Percentiles rank a stretch among this genome's conserved stretches.
These are phyloP conservation scores for Saccostrea echinata DNA, from an alignment of 1,140 invertebrate species.

Conservation along the genomic window DNA sequence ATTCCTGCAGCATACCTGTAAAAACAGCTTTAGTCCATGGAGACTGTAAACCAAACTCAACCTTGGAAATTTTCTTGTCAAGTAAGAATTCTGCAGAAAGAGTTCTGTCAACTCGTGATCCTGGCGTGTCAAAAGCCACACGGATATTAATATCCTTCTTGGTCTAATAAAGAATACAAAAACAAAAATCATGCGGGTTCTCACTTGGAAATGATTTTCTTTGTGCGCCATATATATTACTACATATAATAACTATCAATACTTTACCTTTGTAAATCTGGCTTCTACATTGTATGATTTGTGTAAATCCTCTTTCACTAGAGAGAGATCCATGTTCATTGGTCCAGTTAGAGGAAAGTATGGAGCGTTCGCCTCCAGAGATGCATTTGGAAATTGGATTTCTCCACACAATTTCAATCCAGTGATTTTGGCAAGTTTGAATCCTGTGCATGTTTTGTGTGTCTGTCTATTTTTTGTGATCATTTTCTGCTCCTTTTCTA, in stretches of 20 bases:
- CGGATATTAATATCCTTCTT: conserved; percentile 55
- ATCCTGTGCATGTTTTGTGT: conserved; percentile 82
- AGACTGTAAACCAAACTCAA: conserved; percentile 73
- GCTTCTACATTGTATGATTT: conserved; percentile 79
- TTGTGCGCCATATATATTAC: not conserved
- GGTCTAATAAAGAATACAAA: conserved; percentile 56
- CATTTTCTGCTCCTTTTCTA: conserved; percentile 70
- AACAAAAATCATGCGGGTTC: not conserved
- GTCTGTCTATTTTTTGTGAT: conserved; percentile 82
- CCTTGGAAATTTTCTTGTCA: conserved; percentile 67
- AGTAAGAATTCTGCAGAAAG: conserved; percentile 75
- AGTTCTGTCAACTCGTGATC: conserved; percentile 79
- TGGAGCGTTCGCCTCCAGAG: conserved; percentile 81
- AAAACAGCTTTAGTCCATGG: conserved; percentile 78
- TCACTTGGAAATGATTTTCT: not conserved
- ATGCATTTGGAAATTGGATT: conserved; percentile 87
- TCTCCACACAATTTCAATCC: conserved; percentile 91
- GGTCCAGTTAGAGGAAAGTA: conserved; percentile 92
- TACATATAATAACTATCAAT: not conserved
- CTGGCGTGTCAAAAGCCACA: conserved; percentile 80
- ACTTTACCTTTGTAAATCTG: conserved; percentile 63
- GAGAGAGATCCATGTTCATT: conserved; percentile 86
- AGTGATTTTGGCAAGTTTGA: conserved; percentile 81
- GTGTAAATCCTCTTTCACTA: conserved; percentile 89
- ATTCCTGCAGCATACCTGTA: conserved; percentile 65